Conservation (phyloP, 2,888 invertebrate genomes). For the Chrysopilus asiliformis region DNA sequence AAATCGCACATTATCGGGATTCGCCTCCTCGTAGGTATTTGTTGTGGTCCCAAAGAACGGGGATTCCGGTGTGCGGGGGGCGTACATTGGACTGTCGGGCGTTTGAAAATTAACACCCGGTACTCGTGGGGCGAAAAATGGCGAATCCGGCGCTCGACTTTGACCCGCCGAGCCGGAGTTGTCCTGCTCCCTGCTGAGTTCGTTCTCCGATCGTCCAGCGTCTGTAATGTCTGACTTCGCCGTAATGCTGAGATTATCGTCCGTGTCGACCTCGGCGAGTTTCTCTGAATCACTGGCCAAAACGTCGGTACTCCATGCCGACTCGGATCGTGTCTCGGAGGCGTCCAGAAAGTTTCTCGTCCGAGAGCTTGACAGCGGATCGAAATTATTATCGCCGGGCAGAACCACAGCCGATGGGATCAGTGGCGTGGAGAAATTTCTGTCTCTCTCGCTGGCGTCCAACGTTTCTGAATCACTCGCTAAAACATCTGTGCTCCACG, state of each 20-base stretch:
- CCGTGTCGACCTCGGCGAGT: conserved; percentile 59
- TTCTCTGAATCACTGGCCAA: conserved; percentile 85
- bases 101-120: conserved; percentile 17
- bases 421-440: conserved; percentile 37
- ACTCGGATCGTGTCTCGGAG: conserved; percentile 87
- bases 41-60: conserved; percentile 28
- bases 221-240: conserved; percentile 61
- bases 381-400: conserved; percentile 36
- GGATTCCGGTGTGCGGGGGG: conserved; percentile 25
- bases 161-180: conserved; percentile 12
- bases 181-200: conserved; percentile 10
- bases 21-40: conserved; percentile 25
- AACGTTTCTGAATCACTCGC: conserved; percentile 93
- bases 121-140: conserved; percentile 19
- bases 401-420: conserved; percentile 36
- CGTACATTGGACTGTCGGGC: conserved; percentile 19
- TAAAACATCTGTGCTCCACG: conserved; percentile 96
- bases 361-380: conserved; percentile 24
- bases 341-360: conserved; percentile 48
- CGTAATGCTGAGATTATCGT: conserved; percentile 51
- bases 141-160: conserved; percentile 20
- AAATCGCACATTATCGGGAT: conserved; percentile 10
- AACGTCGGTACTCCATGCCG: conserved; percentile 96
- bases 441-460: conserved; percentile 56
- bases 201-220: conserved; percentile 38